Percentiles rank a stretch among this genome's conserved stretches.
phyloP scores from a whole-genome alignment of 2,113 vertebrate species.

The Acanthochromis polyacanthus region DNA sequence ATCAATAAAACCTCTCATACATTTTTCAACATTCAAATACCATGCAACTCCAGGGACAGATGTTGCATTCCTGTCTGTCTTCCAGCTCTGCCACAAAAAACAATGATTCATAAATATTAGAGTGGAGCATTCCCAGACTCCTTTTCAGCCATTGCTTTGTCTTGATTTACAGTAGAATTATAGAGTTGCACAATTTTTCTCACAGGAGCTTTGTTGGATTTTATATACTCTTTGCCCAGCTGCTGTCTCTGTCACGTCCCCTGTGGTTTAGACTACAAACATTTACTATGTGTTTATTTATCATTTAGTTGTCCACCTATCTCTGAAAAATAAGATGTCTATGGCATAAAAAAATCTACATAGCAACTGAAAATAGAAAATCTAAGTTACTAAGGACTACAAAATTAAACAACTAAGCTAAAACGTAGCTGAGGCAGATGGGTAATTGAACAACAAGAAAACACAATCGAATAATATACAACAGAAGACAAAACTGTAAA shows the following conservation, averaged over 20 bases:
- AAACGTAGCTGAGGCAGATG: not conserved
- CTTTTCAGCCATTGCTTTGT: conserved; percentile 45
- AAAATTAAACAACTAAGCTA: not conserved
- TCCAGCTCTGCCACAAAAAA: conserved; percentile 78
- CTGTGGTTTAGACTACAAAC: conserved; percentile 32
- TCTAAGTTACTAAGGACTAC: not conserved
- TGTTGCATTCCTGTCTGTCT: conserved; percentile 65
- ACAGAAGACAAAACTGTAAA: not conserved
- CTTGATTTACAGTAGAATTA: conserved; percentile 58
- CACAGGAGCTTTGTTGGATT: conserved; percentile 34
- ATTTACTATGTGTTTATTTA: conserved; percentile 36
- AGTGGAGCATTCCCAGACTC: conserved; percentile 54
- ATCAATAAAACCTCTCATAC: conserved; percentile 80
- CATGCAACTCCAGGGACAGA: conserved; percentile 70
- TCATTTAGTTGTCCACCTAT: conserved; percentile 21
- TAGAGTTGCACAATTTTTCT: conserved; percentile 41
- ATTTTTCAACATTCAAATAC: conserved; percentile 85
- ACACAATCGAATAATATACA: not conserved
- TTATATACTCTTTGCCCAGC: conserved; percentile 37
- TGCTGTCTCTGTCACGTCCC: conserved; percentile 36
- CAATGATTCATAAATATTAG: conserved; percentile 81
- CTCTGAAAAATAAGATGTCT: not conserved
- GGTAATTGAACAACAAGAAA: not conserved
- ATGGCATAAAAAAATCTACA: not conserved
- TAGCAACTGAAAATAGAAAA: not conserved